Base-by-base conservation (phyloP, 2,113 vertebrate genomes). In the Siniperca chuatsi region DNA sequence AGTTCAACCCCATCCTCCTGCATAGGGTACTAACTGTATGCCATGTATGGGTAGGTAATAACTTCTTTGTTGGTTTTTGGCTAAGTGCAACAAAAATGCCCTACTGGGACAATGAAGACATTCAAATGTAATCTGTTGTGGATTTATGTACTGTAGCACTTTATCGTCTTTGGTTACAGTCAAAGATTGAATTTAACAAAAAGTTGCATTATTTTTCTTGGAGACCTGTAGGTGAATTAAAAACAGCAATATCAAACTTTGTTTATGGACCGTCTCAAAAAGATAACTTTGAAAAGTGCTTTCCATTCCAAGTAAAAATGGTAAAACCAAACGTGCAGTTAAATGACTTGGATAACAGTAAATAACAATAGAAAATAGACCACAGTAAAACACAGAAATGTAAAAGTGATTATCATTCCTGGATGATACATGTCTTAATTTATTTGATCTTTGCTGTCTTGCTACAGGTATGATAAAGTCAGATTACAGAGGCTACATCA, bases 401-500 rank as follows among this genome's bases (percentile, higher is more conserved):
- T 35, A 8, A 37, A 68, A n/a, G 2, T 11, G 4, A 44, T 37
- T 23, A 6, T 66, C 2, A 8, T 58, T 33, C 15, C 16, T 52
- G 8, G 11, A 12, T 83, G n/a, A 23, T 37, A 4, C 0, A 42
- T 58, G n/a, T 80, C 7, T 21, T 70, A 4, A 18, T 40, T 82
- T 21, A 23, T 33, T 66, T 57, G 4, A 35, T 44, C 2, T 58
- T 61, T 75, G 2, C 44, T 76, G 12, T 78, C 23, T 73, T 21
- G 8, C 48, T 71, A 23, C 93, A 99, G 98, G 70, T 95, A 96
- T 87, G 95, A 95, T 87, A 95, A 91, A 84, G 90, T 85, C 44
- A 95, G 93, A 72, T 65, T 96, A 50, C 94, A 96, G 37, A 97
- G 92, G 82, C 79, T 93, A 0, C 94, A 93, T 48, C 95, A 88